These are phyloP conservation scores for Lysandra coridon DNA, from an alignment of 2,888 invertebrate genomes.

Conservation along the genomic window DNA sequence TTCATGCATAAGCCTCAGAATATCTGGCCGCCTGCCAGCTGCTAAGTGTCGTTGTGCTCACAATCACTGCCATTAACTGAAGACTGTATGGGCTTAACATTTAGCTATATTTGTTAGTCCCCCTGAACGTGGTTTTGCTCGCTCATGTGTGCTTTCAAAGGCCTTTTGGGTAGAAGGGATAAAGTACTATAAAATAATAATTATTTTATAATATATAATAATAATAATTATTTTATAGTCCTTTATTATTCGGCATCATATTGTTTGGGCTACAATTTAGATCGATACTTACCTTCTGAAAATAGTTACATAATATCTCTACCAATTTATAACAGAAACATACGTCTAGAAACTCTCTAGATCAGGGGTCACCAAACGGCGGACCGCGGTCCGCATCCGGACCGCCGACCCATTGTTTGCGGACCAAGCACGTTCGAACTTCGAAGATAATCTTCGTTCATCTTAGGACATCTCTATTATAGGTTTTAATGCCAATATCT, in stretches of 20 bases:
- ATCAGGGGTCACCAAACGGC: too few relatives aligned
- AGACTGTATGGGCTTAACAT: not conserved
- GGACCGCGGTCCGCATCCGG: too few relatives aligned
- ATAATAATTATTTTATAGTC: too few relatives aligned
- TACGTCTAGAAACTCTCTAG: too few relatives aligned
- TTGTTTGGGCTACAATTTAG: not conserved
- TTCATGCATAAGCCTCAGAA: not conserved
- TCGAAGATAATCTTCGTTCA: too few relatives aligned
- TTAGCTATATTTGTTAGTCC: not conserved
- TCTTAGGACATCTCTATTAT: too few relatives aligned
- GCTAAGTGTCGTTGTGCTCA: constrained; percentile 26
- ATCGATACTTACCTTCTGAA: too few relatives aligned
- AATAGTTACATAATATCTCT: not conserved
- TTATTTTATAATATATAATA: too few relatives aligned
- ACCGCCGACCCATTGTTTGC: too few relatives aligned
- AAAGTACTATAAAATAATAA: not conserved
- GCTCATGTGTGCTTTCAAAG: not conserved
- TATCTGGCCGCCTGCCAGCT: constrained; percentile 19
- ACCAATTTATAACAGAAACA: not conserved
- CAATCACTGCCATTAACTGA: constrained; percentile 16
- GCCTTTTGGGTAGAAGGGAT: not conserved
- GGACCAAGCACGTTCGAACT: too few relatives aligned
- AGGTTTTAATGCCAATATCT: too few relatives aligned
- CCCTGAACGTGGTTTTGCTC: not conserved
- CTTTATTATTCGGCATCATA: not conserved